phyloP scores from a whole-genome alignment of 2,888 invertebrate genomes.

The Pasiphila rectangulata region DNA sequence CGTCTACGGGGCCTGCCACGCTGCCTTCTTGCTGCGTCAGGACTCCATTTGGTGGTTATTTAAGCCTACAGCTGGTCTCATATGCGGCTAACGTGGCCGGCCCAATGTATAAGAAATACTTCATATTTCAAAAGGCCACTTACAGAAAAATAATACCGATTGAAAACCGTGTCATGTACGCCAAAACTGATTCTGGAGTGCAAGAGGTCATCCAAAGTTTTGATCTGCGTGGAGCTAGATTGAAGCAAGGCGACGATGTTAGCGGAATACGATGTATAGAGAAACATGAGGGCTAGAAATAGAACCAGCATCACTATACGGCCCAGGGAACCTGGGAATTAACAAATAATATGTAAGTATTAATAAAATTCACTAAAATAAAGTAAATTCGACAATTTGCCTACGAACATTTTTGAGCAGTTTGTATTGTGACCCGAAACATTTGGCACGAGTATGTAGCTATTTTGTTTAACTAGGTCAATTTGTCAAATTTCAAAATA shows the following conservation, averaged over 20 bases:
- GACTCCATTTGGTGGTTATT: no score
- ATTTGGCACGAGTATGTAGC: no score
- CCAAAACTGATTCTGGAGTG: slow-evolving; percentile 84
- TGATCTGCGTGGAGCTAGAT: slow-evolving; percentile 85
- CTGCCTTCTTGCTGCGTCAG: no score
- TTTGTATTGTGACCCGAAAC: no score
- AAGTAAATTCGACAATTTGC: no score
- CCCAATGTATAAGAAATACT: no score
- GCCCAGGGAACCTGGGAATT: slow-evolving; percentile 69
- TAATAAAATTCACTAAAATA: no score
- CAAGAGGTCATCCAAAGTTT: slow-evolving; percentile 82
- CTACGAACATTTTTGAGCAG: no score
- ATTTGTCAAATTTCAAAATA: background rate
- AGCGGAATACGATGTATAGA: slow-evolving; percentile 88
- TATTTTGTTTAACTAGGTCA: no score
- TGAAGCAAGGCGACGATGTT: slow-evolving; percentile 88
- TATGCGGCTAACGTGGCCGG: no score
- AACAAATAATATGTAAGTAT: slow-evolving; percentile 18
- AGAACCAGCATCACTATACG: slow-evolving; percentile 83
- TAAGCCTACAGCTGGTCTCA: no score
- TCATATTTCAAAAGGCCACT: slow-evolving; percentile 1
- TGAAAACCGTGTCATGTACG: slow-evolving; percentile 85
- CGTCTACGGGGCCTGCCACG: no score
- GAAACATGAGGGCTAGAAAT: slow-evolving; percentile 83
- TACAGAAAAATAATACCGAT: slow-evolving; percentile 84